Base-by-base conservation (phyloP, 1,140 invertebrate species). In the Melanaphis sacchari region DNA sequence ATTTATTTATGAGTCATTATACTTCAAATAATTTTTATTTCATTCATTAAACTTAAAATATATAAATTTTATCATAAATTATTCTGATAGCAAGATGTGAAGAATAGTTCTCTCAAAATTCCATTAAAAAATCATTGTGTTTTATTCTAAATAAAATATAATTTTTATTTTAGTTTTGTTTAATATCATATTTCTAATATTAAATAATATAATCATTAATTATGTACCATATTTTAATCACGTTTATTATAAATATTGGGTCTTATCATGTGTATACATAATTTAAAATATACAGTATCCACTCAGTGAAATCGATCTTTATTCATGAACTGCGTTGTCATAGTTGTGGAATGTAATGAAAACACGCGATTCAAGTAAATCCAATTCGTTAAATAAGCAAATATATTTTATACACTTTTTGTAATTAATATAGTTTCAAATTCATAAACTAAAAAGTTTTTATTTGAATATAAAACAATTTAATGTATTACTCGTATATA, bases 41-140 rank as follows among this genome's bases (percentile, higher is more conserved):
- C 24, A 9, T 43, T 6, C n/a, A 46, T 21, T 46, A n/a, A 21
- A 26, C 11, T 40, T 9, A 36, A 41, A 40, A 43, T 91, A 91
- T 24, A 91, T 92, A 26, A 38, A 81, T 91, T 49, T 31, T 24
- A 36, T 49, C 43, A 81, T 82, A 81, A 92, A 49, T 92, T 76
- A 46, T 92, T 26, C n/a, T 92, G 66, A 92, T 43, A 81, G n/a
- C 7, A 52, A 92, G 24, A 66, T 36, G 66, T 15, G 82, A 82
- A 92, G 21, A 82, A 82, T 11, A 92, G 21, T 46, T 91, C 41
- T 46, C 59, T 81, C 7, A 9, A 92, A 92, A 82, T 82, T 38
- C 7, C 15, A n/a, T 82, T 92, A 21, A 66, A n/a, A 76, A 76
- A 15, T 59, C 41, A 7, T 59, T 41, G 31, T 66, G 6, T n/a